phyloP scores from a whole-genome alignment of 2,888 invertebrate species.

The Caenorhabditis virilis region DNA sequence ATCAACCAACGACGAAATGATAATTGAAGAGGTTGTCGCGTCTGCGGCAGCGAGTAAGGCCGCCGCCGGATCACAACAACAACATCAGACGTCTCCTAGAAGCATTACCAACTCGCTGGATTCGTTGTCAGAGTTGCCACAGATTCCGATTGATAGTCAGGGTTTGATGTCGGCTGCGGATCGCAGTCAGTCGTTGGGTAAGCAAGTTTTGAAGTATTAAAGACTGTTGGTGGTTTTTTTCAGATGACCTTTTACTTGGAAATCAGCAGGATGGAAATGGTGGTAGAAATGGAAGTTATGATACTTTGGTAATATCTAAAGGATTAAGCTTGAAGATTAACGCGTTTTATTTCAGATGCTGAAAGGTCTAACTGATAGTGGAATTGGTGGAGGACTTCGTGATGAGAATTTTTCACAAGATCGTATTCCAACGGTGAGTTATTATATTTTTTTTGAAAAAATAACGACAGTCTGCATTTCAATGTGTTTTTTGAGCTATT shows the following conservation, averaged over 20 bases:
- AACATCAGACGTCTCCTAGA: too few species aligned
- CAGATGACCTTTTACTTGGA: conserved; percentile 1
- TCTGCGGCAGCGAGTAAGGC: too few species aligned
- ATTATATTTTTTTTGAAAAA: too few species aligned
- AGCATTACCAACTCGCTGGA: conserved; percentile 32
- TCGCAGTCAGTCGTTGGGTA: conserved; percentile 8
- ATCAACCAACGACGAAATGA: too few species aligned
- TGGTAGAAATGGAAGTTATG: conserved; percentile 30
- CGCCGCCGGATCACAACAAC: conserved; percentile 1
- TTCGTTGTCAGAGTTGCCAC: conserved; percentile 32
- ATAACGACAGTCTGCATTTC: too few species aligned
- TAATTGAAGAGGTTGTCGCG: conserved; percentile 19
- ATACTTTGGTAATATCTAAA: conserved; percentile 24
- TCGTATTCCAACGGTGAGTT: conserved; percentile 23
- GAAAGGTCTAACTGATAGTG: conserved; percentile 31
- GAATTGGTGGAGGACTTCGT: conserved; percentile 25
- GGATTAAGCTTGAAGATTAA: too few species aligned
- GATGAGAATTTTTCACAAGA: conserved; percentile 29
- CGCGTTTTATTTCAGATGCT: conserved; percentile 26
- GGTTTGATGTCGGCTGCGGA: not conserved
- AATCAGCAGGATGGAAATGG: not conserved
- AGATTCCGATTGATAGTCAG: conserved; percentile 2
- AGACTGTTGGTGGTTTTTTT: not conserved
- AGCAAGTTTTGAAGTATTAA: not conserved
- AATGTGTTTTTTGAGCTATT: too few species aligned